Conservation (phyloP, 1,140 invertebrate species). For the Formica selysi region DNA sequence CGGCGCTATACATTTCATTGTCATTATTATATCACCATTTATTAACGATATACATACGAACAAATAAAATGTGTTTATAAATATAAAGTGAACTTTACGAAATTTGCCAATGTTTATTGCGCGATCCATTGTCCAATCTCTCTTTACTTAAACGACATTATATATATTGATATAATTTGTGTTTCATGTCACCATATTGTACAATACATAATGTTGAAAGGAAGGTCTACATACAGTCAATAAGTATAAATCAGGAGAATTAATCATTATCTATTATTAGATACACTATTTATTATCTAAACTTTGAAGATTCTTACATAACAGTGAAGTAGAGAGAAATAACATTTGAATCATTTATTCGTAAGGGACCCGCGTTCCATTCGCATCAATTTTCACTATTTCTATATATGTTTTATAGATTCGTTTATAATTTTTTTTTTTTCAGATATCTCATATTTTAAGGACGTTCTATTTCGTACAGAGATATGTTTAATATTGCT, state of each 20-base stretch:
- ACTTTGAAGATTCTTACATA: slow-evolving; percentile 66
- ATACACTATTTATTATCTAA: slow-evolving; percentile 70
- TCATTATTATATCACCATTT: slow-evolving; percentile 86
- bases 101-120: slow-evolving; percentile 62
- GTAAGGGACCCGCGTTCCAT: background rate
- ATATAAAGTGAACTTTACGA: slow-evolving; percentile 79
- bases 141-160: background rate
- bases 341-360: slow-evolving; percentile 29
- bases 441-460: slow-evolving; percentile 40
- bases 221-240: background rate
- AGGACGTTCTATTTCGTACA: slow-evolving; percentile 57
- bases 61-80: slow-evolving; percentile 86
- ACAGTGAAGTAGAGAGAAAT: slow-evolving; percentile 50
- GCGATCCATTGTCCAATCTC: slow-evolving; percentile 8
- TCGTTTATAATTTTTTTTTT: slow-evolving; percentile 24
- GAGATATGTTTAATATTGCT: slow-evolving; percentile 76
- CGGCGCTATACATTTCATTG: slow-evolving; percentile 85
- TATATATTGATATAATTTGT: background rate
- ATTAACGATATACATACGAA: slow-evolving; percentile 85
- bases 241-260: slow-evolving; percentile 17
- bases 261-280: slow-evolving; percentile 66
- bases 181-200: background rate
- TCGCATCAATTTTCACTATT: slow-evolving; percentile 4
- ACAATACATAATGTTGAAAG: background rate
- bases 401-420: slow-evolving; percentile 24